These are phyloP conservation scores for Pelecanoides urinatrix DNA, from an alignment of 2,113 vertebrate genomes.

Conservation along the genomic window DNA sequence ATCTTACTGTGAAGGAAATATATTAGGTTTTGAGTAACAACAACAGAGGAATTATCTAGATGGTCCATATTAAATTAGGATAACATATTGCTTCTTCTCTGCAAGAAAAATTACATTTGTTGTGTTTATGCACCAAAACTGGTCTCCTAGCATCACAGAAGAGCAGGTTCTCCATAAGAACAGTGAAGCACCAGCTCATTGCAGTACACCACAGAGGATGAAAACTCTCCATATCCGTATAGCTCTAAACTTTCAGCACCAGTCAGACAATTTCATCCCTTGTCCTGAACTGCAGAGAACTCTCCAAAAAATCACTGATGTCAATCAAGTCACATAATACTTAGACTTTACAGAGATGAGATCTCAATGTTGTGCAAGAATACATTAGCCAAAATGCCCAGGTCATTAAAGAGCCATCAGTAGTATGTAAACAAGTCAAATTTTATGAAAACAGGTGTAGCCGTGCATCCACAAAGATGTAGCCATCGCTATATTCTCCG, in stretches of 20 bases:
- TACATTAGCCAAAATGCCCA: background rate
- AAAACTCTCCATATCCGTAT: background rate
- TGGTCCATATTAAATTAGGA: background rate
- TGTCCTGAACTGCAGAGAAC: background rate
- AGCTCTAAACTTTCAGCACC: background rate
- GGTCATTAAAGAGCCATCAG: background rate
- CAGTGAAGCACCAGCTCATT: background rate
- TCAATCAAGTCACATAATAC: background rate
- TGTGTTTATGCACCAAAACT: background rate
- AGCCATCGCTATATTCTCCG: background rate
- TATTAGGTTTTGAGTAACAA: background rate
- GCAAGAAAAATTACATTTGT: background rate
- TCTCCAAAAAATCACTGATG: background rate
- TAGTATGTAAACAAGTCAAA: background rate
- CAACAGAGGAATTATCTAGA: background rate
- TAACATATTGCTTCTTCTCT: background rate
- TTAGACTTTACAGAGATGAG: background rate
- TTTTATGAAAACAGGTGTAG: background rate
- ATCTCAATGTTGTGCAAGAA: background rate
- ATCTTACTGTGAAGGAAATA: background rate
- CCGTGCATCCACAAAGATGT: background rate
- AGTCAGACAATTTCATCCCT: background rate
- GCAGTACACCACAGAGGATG: background rate
- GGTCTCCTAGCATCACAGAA: background rate
- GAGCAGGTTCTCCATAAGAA: background rate